Base-by-base conservation (phyloP, 2,888 invertebrate genomes). In the Hecatera dysodea region DNA sequence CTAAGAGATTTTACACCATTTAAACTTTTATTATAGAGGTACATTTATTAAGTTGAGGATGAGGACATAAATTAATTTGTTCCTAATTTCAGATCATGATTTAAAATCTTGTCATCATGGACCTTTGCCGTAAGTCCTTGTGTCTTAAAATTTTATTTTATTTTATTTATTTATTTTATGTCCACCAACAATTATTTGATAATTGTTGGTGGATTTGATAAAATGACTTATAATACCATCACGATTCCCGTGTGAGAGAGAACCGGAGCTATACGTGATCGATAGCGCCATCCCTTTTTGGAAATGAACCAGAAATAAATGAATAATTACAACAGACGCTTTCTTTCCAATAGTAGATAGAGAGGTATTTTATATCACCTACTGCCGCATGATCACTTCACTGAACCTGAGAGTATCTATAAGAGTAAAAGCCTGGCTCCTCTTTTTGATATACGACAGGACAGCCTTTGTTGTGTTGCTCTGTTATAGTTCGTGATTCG, bases 401-500 rank as follows among this genome's bases (percentile, higher is more conserved):
- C 17, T 53, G 56, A 66, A 73, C 39, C 75, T 50, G 42, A 67
- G 75, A 66, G 56, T 80, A 36, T 22, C 75, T 44, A 66, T 61
- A 66, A 62, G 66, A 52, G 46, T 62, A 72, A 79, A 79, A 79
- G 50, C 60, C 2, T 15, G 48, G 17, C 15, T 65, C 11, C 56
- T 57, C 53, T 53, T 74, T 42, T 55, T 80, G 67, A 74, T 63
- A 63, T 56, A 74, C 75, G 42, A 59, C 62, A 39, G 67, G 44
- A 67, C 65, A 56, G 74, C 62, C 76, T 63, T 76, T 76, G 75
- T 76, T 67, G 53, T 74, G 62, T 66, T 22, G 53, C 11, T n/a
- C 74, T 60, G 55, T 65, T 79, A 73, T 56, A 79, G 64, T 75
- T 53, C 67, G 67, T 65, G 62, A 80, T 59, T 74, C 62, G 80